A percentile compares a stretch with the other conserved stretches of the same genome.
These are phyloP conservation scores for Chrysolina haemoptera DNA, from an alignment of 2,888 invertebrate genomes.

Conservation along the genomic window DNA sequence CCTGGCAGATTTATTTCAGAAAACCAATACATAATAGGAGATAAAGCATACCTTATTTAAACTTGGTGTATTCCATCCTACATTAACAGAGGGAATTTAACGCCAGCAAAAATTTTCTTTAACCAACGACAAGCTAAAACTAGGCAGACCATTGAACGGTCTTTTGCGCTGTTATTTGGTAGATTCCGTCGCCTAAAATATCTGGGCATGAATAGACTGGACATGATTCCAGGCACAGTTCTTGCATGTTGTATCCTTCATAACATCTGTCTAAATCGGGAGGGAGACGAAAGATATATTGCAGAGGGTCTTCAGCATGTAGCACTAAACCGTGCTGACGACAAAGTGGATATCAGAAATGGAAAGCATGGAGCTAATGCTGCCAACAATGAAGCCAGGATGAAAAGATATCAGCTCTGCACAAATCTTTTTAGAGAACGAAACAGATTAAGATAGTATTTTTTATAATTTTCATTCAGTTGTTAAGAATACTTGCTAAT, in stretches of 20 bases:
- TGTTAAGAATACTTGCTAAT: neutral
- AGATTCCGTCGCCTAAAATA: slow-evolving; percentile 27
- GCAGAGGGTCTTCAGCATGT: neutral
- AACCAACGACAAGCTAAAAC: slow-evolving; percentile 18
- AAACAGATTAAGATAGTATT: neutral
- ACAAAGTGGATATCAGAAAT: neutral
- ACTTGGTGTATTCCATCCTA: slow-evolving; percentile 50
- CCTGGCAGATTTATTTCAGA: slow-evolving; percentile 28
- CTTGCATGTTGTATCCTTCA: slow-evolving; percentile 27
- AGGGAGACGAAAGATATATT: neutral
- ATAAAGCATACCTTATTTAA: slow-evolving; percentile 52
- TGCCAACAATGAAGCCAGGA: neutral
- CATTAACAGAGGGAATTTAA: slow-evolving; percentile 28
- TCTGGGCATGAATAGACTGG: slow-evolving; percentile 28
- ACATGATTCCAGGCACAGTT: slow-evolving; percentile 26
- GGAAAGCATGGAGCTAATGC: neutral
- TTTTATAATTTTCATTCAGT: neutral
- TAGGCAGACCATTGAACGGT: slow-evolving; percentile 26
- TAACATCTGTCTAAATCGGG: neutral
- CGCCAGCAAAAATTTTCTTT: slow-evolving; percentile 24
- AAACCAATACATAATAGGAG: slow-evolving; percentile 50
- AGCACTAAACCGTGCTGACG: neutral
- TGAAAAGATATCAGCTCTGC: neutral
- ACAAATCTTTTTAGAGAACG: neutral
- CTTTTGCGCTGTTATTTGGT: slow-evolving; percentile 9